Conservation (phyloP, 2,888 invertebrate species). For the Choreutis nemorana region DNA sequence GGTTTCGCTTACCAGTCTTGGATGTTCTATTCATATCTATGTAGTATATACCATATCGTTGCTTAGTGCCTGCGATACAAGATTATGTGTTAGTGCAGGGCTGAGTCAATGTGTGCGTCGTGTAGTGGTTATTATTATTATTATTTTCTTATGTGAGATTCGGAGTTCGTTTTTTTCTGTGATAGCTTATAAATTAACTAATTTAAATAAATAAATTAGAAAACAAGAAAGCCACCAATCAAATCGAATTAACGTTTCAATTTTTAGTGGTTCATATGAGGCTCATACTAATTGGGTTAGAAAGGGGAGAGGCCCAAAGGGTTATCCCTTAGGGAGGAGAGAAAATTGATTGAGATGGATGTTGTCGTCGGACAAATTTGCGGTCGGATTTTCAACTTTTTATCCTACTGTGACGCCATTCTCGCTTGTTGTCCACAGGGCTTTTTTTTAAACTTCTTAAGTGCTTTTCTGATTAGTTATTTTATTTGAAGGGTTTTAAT, state of each 20-base stretch:
- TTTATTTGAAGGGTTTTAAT: neutral
- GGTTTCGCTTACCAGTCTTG: too few relatives aligned
- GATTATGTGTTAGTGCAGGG: too few relatives aligned
- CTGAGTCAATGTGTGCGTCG: too few relatives aligned
- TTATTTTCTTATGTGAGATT: too few relatives aligned
- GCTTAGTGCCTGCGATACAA: too few relatives aligned
- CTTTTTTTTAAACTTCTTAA: slow-evolving; percentile 51
- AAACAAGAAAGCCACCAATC: slow-evolving; percentile 1
- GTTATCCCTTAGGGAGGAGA: slow-evolving; percentile 49
- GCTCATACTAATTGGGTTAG: slow-evolving; percentile 57
- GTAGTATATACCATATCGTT: too few relatives aligned
- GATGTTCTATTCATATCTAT: too few relatives aligned
- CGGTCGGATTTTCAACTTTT: slow-evolving; percentile 41
- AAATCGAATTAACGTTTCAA: slow-evolving; percentile 49
- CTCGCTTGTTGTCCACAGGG: slow-evolving; percentile 19
- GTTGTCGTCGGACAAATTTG: slow-evolving; percentile 54
- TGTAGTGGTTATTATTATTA: too few relatives aligned
- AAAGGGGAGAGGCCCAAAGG: slow-evolving; percentile 47
- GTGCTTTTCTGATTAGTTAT: slow-evolving; percentile 35
- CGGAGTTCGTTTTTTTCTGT: too few relatives aligned
- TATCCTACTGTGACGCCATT: slow-evolving; percentile 18
- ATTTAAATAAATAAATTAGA: too few relatives aligned
- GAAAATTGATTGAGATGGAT: slow-evolving; percentile 63
- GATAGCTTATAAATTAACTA: too few relatives aligned
- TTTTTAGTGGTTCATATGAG: slow-evolving; percentile 47